Evolutionary conservation across 2,888 invertebrate genomes (phyloP).

Genomic region (Agriopis marginaria): DNA sequence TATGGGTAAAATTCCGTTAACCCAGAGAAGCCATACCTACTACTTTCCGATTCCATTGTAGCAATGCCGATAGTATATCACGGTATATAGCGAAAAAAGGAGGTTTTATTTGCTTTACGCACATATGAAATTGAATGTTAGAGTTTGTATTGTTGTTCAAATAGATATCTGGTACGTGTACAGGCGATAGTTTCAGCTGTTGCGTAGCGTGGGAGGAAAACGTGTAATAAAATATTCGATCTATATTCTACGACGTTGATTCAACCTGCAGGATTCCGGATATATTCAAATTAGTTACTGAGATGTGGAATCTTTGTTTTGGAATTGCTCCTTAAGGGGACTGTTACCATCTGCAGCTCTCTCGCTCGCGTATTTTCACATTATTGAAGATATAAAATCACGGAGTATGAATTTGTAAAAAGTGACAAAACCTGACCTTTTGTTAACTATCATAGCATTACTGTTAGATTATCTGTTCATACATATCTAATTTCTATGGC

Average conservation of each 20-base stretch:
- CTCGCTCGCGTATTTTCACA: no score
- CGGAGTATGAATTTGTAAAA: no score
- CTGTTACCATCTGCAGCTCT: not conserved
- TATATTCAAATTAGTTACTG: conserved; percentile 21
- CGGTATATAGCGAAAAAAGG: conserved; percentile 33
- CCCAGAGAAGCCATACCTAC: conserved; percentile 3
- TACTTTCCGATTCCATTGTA: conserved; percentile 5
- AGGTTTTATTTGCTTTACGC: conserved; percentile 41
- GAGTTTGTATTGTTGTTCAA: conserved; percentile 43
- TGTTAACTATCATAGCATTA: no score
- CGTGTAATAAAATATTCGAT: conserved; percentile 13
- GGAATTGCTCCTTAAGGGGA: not conserved
- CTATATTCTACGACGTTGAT: conserved; percentile 13
- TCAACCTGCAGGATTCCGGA: conserved; percentile 12
- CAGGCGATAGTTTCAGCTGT: conserved; percentile 37
- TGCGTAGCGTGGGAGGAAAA: conserved; percentile 29
- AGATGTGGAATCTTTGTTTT: not conserved
- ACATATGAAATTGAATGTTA: conserved; percentile 42
- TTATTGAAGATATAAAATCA: no score
- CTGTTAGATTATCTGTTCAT: no score
- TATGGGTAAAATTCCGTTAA: not conserved
- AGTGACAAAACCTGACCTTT: no score
- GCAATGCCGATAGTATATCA: conserved; percentile 16
- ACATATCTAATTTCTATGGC: no score
- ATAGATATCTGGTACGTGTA: conserved; percentile 43